Evolutionary conservation across 2,113 vertebrate genomes (phyloP).

Genomic region (Trogon melanurus): DNA sequence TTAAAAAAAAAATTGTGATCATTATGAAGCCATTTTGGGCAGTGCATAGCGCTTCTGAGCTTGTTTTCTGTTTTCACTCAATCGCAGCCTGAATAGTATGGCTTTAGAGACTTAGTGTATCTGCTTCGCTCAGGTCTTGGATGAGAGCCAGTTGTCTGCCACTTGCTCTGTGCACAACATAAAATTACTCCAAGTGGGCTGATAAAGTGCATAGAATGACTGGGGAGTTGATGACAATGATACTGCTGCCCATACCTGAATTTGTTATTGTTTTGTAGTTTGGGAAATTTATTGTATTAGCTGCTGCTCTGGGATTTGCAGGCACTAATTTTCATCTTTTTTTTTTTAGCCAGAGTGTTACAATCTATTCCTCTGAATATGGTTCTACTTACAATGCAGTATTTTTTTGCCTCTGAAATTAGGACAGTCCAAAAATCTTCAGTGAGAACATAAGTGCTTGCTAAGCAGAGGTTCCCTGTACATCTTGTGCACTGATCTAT

Average conservation of each 20-base stretch:
- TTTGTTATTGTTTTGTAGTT: neutral
- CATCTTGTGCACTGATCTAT: neutral
- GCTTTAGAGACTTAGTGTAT: conserved; percentile 55
- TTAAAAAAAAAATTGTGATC: neutral
- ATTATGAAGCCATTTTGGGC: conserved; percentile 5
- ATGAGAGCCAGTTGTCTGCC: conserved; percentile 8
- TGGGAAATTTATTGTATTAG: neutral
- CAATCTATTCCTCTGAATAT: neutral
- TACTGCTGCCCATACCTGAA: neutral
- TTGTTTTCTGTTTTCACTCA: conserved; percentile 34
- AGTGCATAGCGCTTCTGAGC: neutral
- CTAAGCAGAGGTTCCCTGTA: neutral
- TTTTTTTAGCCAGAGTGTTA: neutral
- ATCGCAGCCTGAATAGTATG: conserved; percentile 25
- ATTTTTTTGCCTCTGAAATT: conserved; percentile 7
- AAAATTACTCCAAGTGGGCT: neutral
- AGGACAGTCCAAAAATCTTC: neutral
- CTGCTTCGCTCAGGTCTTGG: conserved; percentile 46
- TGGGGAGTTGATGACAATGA: neutral
- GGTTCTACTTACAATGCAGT: neutral
- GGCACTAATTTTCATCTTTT: neutral
- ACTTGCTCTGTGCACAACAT: neutral
- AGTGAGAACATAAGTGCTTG: neutral
- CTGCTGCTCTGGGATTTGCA: neutral
- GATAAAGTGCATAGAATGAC: neutral